A percentile compares a stretch with the other conserved stretches of the same genome.
Evolutionary conservation across 2,797 vertebrate species (phyloP).

Genomic region (Cossypha dichroa): DNA sequence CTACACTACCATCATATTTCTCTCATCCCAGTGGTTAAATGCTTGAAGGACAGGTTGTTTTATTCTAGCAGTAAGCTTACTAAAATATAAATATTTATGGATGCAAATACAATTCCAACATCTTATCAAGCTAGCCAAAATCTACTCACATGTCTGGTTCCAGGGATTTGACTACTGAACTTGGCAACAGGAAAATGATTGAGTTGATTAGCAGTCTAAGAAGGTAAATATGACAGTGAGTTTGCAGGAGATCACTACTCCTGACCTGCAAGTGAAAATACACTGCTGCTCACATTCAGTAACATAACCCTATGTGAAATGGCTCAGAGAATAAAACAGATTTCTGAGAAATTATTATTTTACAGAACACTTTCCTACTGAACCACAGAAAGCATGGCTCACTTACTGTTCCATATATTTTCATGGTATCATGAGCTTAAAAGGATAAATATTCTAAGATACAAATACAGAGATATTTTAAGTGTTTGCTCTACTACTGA

Average conservation of each 20-base stretch:
- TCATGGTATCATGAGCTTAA: background rate
- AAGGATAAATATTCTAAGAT: background rate
- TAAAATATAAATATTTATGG: background rate
- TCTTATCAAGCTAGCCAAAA: background rate
- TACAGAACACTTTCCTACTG: background rate
- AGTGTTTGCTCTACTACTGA: background rate
- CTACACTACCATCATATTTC: background rate
- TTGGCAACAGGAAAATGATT: background rate
- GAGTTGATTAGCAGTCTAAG: background rate
- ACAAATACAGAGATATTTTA: background rate
- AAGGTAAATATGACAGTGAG: background rate
- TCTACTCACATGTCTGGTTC: background rate
- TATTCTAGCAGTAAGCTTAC: background rate
- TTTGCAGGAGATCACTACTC: background rate
- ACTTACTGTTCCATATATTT: background rate
- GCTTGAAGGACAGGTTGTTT: background rate
- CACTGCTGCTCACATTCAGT: background rate
- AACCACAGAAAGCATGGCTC: background rate
- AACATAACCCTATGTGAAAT: fast-evolving
- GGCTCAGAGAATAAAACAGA: background rate
- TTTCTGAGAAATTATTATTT: background rate
- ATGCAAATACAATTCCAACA: background rate
- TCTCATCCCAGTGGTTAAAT: background rate
- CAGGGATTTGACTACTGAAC: background rate
- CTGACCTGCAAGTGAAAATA: background rate